Percentiles rank a stretch among this genome's conserved stretches.
phyloP scores from a whole-genome alignment of 2,797 vertebrate species.

The Moxostoma hubbsi region DNA sequence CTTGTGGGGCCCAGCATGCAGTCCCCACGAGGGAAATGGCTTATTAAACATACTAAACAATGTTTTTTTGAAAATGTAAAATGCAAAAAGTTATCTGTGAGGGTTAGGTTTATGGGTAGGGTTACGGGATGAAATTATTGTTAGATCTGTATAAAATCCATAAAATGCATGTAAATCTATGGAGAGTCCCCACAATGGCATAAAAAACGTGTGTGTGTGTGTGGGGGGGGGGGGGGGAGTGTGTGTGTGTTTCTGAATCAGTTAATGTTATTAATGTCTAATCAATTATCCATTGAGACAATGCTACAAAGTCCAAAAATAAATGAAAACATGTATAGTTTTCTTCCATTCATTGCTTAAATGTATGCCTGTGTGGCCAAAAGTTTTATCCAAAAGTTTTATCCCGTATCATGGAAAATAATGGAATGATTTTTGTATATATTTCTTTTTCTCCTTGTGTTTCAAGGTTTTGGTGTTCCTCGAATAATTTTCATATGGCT shows the following conservation, averaged over 20 bases:
- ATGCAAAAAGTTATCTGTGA: no score
- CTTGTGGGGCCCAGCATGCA: no score
- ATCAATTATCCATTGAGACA: background rate
- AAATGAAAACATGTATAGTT: background rate
- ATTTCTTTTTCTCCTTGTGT: slow-evolving; percentile 40
- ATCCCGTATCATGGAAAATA: slow-evolving; percentile 34
- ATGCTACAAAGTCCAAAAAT: slow-evolving; percentile 1
- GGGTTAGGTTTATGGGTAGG: no score
- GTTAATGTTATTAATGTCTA: background rate
- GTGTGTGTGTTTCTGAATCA: background rate
- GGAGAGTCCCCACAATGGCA: no score
- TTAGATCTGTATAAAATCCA: no score
- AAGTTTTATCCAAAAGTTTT: slow-evolving; percentile 25
- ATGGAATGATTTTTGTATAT: slow-evolving; percentile 1
- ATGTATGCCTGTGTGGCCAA: slow-evolving; percentile 32
- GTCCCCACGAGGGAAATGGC: no score
- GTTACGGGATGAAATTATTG: no score
- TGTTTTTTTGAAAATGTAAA: no score
- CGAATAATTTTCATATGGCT: slow-evolving; percentile 54
- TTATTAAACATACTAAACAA: no score
- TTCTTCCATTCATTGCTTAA: slow-evolving; percentile 8
- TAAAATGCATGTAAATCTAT: no score
- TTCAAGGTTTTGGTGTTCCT: slow-evolving; percentile 53
- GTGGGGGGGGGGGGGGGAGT: no score
- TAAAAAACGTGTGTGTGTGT: no score